A percentile compares a stretch with the other conserved stretches of the same genome.
Conservation (phyloP, 2,113 vertebrate species). For the Pygoscelis adeliae region DNA sequence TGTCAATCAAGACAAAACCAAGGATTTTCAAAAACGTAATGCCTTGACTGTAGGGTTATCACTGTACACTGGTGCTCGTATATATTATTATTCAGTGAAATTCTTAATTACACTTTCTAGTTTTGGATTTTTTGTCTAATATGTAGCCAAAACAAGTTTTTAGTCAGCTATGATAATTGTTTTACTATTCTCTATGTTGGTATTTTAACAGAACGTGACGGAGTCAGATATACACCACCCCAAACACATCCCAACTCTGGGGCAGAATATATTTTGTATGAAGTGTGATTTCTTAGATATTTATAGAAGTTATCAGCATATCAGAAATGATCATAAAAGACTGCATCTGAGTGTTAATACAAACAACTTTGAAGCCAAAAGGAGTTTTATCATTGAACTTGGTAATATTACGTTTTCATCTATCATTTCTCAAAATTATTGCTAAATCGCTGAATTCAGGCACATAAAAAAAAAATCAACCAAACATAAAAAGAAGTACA, state of each 20-base stretch:
- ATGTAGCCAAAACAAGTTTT: background rate
- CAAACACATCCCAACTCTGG: background rate
- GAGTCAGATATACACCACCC: background rate
- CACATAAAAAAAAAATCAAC: background rate
- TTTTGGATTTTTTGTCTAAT: background rate
- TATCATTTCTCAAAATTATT: background rate
- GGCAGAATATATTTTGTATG: background rate
- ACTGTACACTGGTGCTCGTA: background rate
- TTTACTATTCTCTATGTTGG: accelerated
- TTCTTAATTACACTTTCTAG: background rate
- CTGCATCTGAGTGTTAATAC: background rate
- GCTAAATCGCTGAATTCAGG: background rate
- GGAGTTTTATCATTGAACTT: background rate
- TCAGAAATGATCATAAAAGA: background rate
- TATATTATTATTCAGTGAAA: background rate
- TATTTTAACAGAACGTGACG: background rate
- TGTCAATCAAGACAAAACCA: slow-evolving; percentile 28
- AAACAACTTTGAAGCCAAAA: background rate
- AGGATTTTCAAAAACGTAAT: background rate
- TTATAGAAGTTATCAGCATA: background rate
- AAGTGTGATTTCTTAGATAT: background rate
- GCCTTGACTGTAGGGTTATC: background rate
- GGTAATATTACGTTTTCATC: background rate
- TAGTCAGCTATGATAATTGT: background rate
- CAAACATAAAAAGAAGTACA: background rate